These are phyloP conservation scores for Bugulina stolonifera DNA, from an alignment of 2,888 invertebrate genomes.

Conservation along the genomic window DNA sequence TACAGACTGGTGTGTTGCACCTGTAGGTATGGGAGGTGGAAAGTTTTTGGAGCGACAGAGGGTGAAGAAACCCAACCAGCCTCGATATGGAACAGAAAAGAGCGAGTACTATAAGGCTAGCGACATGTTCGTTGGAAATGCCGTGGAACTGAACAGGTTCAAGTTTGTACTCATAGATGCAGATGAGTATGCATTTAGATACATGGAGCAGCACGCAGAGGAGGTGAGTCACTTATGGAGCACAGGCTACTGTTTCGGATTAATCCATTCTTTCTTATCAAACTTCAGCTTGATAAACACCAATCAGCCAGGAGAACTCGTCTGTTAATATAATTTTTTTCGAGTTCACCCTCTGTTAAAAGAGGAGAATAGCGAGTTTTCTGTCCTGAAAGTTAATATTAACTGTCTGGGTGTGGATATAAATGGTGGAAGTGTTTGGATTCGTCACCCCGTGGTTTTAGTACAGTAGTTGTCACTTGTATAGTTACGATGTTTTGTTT, in stretches of 20 bases:
- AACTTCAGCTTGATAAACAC: too few species aligned
- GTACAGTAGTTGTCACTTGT: too few species aligned
- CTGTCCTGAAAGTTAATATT: too few species aligned
- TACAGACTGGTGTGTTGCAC: neutral
- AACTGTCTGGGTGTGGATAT: too few species aligned
- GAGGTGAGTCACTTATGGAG: constrained; percentile 63
- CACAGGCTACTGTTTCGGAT: too few species aligned
- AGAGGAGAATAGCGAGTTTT: too few species aligned
- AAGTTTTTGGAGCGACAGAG: constrained; percentile 51
- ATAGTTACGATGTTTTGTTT: neutral
- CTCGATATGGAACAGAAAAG: constrained; percentile 51
- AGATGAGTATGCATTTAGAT: constrained; percentile 53
- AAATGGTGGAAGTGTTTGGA: too few species aligned
- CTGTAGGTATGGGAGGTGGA: constrained; percentile 52
- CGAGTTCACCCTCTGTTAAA: too few species aligned
- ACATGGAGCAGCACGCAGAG: constrained; percentile 73
- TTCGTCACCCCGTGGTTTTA: too few species aligned
- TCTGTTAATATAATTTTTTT: too few species aligned
- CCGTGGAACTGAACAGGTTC: constrained; percentile 48
- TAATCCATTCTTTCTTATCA: too few species aligned
- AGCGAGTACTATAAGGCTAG: constrained; percentile 48
- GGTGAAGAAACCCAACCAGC: constrained; percentile 59
- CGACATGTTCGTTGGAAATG: constrained; percentile 50
- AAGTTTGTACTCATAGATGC: constrained; percentile 51
- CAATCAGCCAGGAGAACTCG: too few species aligned